Evolutionary conservation across 2,113 vertebrate genomes (phyloP).

Genomic region (Dermatemys mawii): DNA sequence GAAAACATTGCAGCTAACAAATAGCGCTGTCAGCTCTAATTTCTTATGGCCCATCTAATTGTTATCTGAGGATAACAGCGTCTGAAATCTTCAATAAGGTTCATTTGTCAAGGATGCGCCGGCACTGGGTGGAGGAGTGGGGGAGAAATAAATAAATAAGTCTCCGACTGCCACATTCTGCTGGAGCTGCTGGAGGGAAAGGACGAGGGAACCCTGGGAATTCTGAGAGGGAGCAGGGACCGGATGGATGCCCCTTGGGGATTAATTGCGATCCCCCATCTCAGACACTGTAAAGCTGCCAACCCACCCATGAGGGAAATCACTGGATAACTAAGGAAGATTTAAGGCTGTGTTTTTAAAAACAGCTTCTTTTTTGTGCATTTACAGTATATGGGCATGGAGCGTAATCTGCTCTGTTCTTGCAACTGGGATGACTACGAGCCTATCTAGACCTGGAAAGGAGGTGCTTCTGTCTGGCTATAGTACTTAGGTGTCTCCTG

Average conservation of each 20-base stretch:
- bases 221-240: not conserved
- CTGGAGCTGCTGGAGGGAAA: not conserved
- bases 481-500: not conserved
- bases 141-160: not conserved
- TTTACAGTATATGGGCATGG: not conserved
- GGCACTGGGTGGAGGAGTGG: conserved; percentile 28
- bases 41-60: conserved; percentile 85
- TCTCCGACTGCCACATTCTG: not conserved
- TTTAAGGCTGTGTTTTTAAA: not conserved
- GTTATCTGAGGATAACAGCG: conserved; percentile 80
- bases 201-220: not conserved
- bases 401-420: not conserved
- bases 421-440: not conserved
- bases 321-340: not conserved
- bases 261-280: not conserved
- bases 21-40: conserved; percentile 87
- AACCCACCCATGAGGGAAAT: not conserved
- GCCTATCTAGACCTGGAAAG: not conserved
- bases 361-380: not conserved
- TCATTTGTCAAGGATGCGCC: conserved; percentile 60
- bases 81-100: conserved; percentile 79
- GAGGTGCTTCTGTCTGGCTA: not conserved
- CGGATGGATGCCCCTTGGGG: not conserved
- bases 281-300: not conserved
- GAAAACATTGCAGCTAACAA: conserved; percentile 80